Evolutionary conservation across 2,113 vertebrate species (phyloP), one percentile per base, ranked within the genome.

Genomic region (Varanus salvator): DNA sequence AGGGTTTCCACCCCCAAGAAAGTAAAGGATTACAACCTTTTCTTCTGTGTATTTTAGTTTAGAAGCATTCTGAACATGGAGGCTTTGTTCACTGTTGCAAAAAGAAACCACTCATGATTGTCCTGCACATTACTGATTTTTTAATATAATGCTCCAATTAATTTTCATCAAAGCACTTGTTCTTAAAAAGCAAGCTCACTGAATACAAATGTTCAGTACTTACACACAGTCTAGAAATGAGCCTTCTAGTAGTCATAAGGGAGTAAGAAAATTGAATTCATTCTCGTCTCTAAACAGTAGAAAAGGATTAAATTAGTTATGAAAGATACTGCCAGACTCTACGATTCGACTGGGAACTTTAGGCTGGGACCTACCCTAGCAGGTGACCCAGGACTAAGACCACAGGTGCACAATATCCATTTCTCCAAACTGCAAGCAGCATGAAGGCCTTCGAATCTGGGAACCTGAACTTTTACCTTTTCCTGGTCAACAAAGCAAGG

Each of bases 221-320:
- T 75, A 64, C 54, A 44, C 27, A 52, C 54, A 66, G 57, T 3
- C 21, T 29, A 7, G n/a, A 21, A 88, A 81, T 29, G 34, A 88
- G n/a, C 19, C 12, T 44, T 27, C 66, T 74, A 23, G 34, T 57
- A n/a, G 31, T 57, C 29, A 60, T 17, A 89, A 64, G 23, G 5
- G 80, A 71, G 38, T 60, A 89, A 14, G 69, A 64, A 83, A 83
- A 83, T 64, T 76, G 60, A 86, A 64, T 86, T 44, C 74, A 60
- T 64, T 86, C 15, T 19, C 3, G 54, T 77, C 72, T 76, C 34
- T 60, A 64, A 76, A 57, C 6, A 86, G 72, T 72, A 60, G 25
- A 57, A 8, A 29, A 64, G 54, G 74, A 44, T 76, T 76, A 29
- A 66, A 44, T 34, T 29, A 31, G 54, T 64, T 86, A 21, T 31